These are phyloP conservation scores for Etheostoma spectabile DNA, from an alignment of 2,113 vertebrate genomes.

Conservation along the genomic window DNA sequence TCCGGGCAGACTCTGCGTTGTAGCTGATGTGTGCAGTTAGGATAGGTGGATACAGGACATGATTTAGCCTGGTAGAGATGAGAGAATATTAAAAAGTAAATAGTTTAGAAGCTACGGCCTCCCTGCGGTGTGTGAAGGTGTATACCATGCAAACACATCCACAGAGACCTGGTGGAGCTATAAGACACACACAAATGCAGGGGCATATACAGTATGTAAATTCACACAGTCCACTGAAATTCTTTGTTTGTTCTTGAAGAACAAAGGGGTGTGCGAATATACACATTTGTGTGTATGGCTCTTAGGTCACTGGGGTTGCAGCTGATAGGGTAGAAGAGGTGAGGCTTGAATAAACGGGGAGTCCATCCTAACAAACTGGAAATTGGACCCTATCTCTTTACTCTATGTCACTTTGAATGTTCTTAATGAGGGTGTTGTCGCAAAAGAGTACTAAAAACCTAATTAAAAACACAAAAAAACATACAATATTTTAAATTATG, in stretches of 20 bases:
- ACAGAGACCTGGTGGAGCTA: slow-evolving; percentile 28
- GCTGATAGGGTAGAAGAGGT: slow-evolving; percentile 47
- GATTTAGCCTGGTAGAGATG: slow-evolving; percentile 63
- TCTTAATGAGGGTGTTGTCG: slow-evolving; percentile 27
- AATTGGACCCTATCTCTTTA: slow-evolving; percentile 14
- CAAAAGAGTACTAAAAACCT: slow-evolving; percentile 2
- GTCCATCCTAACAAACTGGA: slow-evolving; percentile 25
- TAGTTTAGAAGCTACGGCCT: slow-evolving; percentile 60
- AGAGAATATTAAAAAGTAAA: slow-evolving; percentile 77
- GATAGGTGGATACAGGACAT: slow-evolving; percentile 53
- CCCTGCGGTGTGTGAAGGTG: slow-evolving; percentile 24
- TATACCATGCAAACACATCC: slow-evolving; percentile 49
- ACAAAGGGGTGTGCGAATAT: background rate
- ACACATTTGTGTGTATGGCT: slow-evolving; percentile 19
- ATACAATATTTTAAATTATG: background rate
- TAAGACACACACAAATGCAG: slow-evolving; percentile 33
- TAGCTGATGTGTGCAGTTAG: slow-evolving; percentile 40
- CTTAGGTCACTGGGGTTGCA: slow-evolving; percentile 39
- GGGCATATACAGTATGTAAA: slow-evolving; percentile 18
- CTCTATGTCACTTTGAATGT: slow-evolving; percentile 13
- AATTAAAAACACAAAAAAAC: background rate
- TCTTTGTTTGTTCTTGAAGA: slow-evolving; percentile 49
- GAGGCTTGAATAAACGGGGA: slow-evolving; percentile 27
- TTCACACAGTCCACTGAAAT: slow-evolving; percentile 26
- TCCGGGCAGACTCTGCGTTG: slow-evolving; percentile 54